Percentiles rank a stretch among this genome's conserved stretches.
These are phyloP conservation scores for Bovichtus diacanthus DNA, from an alignment of 2,797 vertebrate species.

Conservation along the genomic window DNA sequence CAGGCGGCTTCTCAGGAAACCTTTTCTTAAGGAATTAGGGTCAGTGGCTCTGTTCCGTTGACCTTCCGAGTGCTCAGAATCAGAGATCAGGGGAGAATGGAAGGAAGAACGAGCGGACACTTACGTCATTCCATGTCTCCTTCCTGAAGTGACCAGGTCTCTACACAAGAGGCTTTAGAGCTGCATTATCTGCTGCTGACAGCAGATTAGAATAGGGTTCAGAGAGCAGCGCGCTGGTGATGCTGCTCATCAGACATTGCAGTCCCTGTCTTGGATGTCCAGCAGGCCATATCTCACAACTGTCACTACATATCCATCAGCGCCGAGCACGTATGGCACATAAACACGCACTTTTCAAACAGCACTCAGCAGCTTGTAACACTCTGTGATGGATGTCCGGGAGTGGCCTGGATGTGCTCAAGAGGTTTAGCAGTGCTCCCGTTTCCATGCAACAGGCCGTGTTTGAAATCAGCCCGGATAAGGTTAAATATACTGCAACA, in stretches of 20 bases:
- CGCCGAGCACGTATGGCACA: conserved; percentile 23
- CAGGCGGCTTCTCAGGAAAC: conserved; percentile 59
- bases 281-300: conserved; percentile 49
- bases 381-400: conserved; percentile 41
- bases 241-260: conserved; percentile 33
- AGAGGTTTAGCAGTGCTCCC: conserved; percentile 30
- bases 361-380: conserved; percentile 59
- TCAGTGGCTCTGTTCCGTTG: conserved; percentile 28
- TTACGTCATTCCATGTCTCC: conserved; percentile 61
- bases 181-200: conserved; percentile 48
- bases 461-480: conserved; percentile 39
- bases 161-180: conserved; percentile 71
- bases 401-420: conserved; percentile 31
- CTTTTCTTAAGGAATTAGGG: conserved; percentile 71
- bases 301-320: conserved; percentile 65
- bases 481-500: conserved; percentile 44
- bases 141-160: conserved; percentile 50
- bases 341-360: conserved; percentile 43
- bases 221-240: conserved; percentile 26
- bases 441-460: conserved; percentile 40
- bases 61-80: conserved; percentile 46
- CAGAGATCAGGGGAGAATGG: conserved; percentile 57
- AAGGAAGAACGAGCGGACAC: conserved; percentile 59
- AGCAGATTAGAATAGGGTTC: conserved; percentile 38
- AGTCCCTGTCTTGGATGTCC: conserved; percentile 43